Base-by-base conservation (phyloP, 2,113 vertebrate species). In the Rissa tridactyla region DNA sequence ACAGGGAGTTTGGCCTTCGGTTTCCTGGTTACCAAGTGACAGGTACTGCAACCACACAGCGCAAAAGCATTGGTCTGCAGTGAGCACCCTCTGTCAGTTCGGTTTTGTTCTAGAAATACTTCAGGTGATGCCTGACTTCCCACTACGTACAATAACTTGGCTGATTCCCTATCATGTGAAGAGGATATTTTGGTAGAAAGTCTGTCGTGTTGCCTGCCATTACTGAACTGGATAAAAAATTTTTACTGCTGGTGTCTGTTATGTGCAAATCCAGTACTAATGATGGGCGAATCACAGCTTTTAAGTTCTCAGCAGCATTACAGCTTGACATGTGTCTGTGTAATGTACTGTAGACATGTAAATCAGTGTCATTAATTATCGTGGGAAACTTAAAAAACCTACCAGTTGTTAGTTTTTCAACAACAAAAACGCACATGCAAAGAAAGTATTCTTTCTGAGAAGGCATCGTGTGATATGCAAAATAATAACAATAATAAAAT, bases 331-430 rank as follows among this genome's bases (percentile, higher is more conserved):
- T 6, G 78, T 72, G 58, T 69, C 75, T 85, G 78, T 78, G 82
- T 61, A 76, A 52, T 65, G 57, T 76, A 51, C 73, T 95, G 61
- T 92, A 81, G 71, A 71, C 38, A 23, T 55, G 68, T 55, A 94
- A 83, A 94, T 77, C 60, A 73, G 36, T 25, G 70, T 29, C 72
- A 60, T 86, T 94, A 93, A 86, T 95, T 90, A 70, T 6, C 0
- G 0, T 15, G 64, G 55, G 81, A 36, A 71, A 55, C 29, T 38
- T 80, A 19, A 70, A 71, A 93, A 80, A 25, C 11, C 46, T 90
- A 46, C 36, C 57, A 78, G 55, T 92, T 85, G 30, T 66, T 96
- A 10, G 46, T 58, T 93, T 92, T 72, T 51, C 60, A 55, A 16
- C 27, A 69, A 44, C 30, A 76, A n/a, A 91, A 90, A 60, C 3